These are phyloP conservation scores for Thamnaconus septentrionalis DNA, from an alignment of 2,113 vertebrate species.

Conservation along the genomic window DNA sequence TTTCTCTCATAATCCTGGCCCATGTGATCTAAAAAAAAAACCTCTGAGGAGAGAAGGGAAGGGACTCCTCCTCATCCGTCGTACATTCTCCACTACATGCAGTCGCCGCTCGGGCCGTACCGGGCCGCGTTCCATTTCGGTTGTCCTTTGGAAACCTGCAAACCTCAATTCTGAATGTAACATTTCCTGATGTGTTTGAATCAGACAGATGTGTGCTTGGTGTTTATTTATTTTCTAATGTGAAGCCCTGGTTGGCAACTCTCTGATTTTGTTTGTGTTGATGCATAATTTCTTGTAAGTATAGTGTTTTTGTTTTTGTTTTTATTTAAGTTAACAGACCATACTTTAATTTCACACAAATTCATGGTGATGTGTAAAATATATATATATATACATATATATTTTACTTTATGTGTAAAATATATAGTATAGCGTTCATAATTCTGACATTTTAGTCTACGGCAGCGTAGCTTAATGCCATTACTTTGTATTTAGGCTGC, in stretches of 20 bases:
- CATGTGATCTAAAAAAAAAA: too few species aligned
- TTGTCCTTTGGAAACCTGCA: slow-evolving; percentile 30
- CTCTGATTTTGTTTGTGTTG: slow-evolving; percentile 23
- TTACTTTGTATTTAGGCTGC: slow-evolving; percentile 18
- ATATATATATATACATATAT: neutral
- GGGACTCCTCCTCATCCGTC: neutral
- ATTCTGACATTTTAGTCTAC: slow-evolving; percentile 38
- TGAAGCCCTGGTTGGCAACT: slow-evolving; percentile 73
- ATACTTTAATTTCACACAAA: slow-evolving; percentile 36
- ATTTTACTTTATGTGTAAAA: slow-evolving; percentile 48
- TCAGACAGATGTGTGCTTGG: slow-evolving; percentile 47
- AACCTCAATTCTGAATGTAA: slow-evolving; percentile 70
- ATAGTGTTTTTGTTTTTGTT: slow-evolving; percentile 52
- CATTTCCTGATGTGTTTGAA: slow-evolving; percentile 41
- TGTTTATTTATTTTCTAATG: slow-evolving; percentile 73
- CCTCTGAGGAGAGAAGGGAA: neutral
- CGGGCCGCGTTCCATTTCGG: slow-evolving; percentile 1
- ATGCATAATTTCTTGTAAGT: slow-evolving; percentile 43
- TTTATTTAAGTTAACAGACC: slow-evolving; percentile 55
- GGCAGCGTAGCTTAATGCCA: slow-evolving; percentile 21
- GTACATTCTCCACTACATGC: slow-evolving; percentile 7
- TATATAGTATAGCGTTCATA: slow-evolving; percentile 29
- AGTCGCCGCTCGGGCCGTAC: neutral
- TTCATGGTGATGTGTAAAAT: slow-evolving; percentile 38
- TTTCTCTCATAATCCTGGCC: too few species aligned